Percentiles rank a stretch among this genome's conserved stretches.
phyloP scores from a whole-genome alignment of 2,888 invertebrate genomes.

The Nipponacmea schrenckii region DNA sequence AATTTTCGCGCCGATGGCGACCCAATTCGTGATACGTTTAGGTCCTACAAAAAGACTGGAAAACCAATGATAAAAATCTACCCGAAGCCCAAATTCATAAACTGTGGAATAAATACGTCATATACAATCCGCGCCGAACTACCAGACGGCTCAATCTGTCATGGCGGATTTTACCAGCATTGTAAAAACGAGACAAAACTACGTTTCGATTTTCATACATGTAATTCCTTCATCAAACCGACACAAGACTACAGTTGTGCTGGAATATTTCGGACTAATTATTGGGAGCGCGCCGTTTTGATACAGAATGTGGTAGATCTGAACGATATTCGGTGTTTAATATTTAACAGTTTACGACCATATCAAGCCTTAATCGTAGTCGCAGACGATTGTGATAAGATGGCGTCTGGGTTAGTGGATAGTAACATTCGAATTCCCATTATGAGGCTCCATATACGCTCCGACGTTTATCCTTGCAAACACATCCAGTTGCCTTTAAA shows the following conservation, averaged over 20 bases:
- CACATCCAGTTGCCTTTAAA: slow-evolving; percentile 33
- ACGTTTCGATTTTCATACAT: slow-evolving; percentile 42
- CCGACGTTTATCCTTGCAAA: slow-evolving; percentile 42
- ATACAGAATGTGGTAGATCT: slow-evolving; percentile 43
- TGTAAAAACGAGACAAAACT: slow-evolving; percentile 44
- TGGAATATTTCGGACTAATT: slow-evolving; percentile 46
- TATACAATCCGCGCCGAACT: slow-evolving; percentile 40
- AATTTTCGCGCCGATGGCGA: slow-evolving; percentile 47
- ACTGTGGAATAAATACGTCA: slow-evolving; percentile 43
- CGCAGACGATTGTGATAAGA: slow-evolving; percentile 49
- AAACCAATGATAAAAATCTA: slow-evolving; percentile 43
- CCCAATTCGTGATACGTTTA: slow-evolving; percentile 46
- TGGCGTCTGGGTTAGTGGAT: slow-evolving; percentile 44
- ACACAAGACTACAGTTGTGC: slow-evolving; percentile 42
- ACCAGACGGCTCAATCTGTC: slow-evolving; percentile 37
- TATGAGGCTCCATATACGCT: slow-evolving; percentile 35
- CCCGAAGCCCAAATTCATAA: slow-evolving; percentile 21
- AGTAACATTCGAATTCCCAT: slow-evolving; percentile 39
- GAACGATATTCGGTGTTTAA: slow-evolving; percentile 44
- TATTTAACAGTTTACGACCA: slow-evolving; percentile 43
- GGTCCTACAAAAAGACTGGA: slow-evolving; percentile 37
- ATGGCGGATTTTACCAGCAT: slow-evolving; percentile 46
- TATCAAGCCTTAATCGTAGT: slow-evolving; percentile 39
- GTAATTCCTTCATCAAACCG: slow-evolving; percentile 14
- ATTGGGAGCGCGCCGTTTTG: slow-evolving; percentile 51